Evolutionary conservation across 37 sponge, comb jelly and placozoan genomes (phyloP), one percentile per base, ranked within the genome.

Genomic region (Eunapius fragilis): DNA sequence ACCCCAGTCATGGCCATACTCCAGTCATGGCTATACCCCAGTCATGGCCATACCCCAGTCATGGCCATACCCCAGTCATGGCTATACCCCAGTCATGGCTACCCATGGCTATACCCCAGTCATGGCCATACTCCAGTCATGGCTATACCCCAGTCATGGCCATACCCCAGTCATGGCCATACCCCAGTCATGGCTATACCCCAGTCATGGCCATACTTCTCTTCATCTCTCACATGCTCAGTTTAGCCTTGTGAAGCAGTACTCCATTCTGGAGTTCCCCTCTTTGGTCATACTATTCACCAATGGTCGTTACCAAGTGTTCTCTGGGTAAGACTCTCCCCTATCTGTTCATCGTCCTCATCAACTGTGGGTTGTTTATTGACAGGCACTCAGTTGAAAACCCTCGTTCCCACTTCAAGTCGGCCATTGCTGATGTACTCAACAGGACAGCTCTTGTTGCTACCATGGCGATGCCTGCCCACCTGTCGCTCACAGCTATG

Each of bases 241-340:
- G 90, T 26, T 33, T 37, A 69, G n/a, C 17, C 38, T 90, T 41
- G 82, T 80, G 7, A 75, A 75, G 25, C 91, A 90, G 70, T 85
- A 83, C 77, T 90, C 91, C 17, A 33, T 90, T 7, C 27, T 82
- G 36, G 87, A 81, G 68, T 86, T 82, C 12, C 91, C 91, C 32
- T 81, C 91, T 11, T 7, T 80, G 3, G 91, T 90, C 22, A 19
- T 90, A 0, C 68, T 86, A 28, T 14, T 81, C 45, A 23, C n/a
- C 2, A 86, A 67, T 14, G 28, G 71, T 38, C 67, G 75, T 69
- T 82, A 74, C 68, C 77, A 78, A 9, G 38, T 89, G n/a, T 32
- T 89, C 14, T 32, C 85, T 30, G 89, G 84, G 89, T 89, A 31
- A 75, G 88, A 27, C 0, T 37, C n/a, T n/a, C n/a, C n/a, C n/a